Conservation (phyloP, 2,113 vertebrate genomes). For the Piaya cayana region DNA sequence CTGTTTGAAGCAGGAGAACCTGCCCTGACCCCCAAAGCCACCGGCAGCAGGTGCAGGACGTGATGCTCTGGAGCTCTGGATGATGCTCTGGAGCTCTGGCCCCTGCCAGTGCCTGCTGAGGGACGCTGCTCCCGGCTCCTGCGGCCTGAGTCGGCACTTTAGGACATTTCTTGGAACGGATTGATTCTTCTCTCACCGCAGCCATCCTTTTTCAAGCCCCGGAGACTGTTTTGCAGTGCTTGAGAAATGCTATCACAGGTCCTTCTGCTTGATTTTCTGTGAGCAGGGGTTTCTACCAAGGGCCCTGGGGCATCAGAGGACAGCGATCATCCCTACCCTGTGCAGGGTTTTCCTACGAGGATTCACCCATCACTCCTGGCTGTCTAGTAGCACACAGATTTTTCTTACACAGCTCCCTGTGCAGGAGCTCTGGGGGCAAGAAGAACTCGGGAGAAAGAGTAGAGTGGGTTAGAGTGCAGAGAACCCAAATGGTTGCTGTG, state of each 20-base stretch:
- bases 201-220: neutral
- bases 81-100: neutral
- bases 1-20: neutral
- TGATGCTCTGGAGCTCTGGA: fast-evolving
- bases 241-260: neutral
- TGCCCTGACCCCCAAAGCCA: fast-evolving
- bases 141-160: neutral
- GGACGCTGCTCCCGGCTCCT: neutral
- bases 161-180: neutral
- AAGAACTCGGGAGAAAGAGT: neutral
- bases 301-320: neutral
- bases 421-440: neutral
- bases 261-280: neutral
- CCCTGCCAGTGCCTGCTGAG: neutral
- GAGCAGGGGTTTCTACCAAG: neutral
- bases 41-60: neutral
- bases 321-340: neutral
- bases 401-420: neutral
- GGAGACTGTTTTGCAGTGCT: neutral
- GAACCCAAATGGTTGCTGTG: neutral
- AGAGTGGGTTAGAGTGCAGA: neutral
- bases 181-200: neutral
- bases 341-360: neutral
- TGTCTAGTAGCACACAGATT: neutral
- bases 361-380: neutral